Conservation (phyloP, 2,113 vertebrate genomes). For the Nestor notabilis region DNA sequence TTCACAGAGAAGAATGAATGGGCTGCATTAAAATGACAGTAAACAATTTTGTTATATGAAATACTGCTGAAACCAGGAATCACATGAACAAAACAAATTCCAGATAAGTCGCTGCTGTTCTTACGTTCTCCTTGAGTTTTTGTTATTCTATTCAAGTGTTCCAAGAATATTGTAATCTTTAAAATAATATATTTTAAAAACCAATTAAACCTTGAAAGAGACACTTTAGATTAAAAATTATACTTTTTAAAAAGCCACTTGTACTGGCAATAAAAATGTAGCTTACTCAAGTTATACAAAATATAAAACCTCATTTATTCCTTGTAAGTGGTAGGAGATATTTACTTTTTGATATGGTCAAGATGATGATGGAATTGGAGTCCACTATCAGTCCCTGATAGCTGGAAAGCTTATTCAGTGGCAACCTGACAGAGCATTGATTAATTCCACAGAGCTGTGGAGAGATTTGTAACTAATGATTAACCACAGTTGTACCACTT, state of each 20-base stretch:
- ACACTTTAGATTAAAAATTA: not conserved
- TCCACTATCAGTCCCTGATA: not conserved
- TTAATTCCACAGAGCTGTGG: not conserved
- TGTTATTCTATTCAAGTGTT: not conserved
- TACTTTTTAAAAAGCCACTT: not conserved
- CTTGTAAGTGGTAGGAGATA: not conserved
- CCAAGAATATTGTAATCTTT: not conserved
- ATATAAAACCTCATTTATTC: not conserved
- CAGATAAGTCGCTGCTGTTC: not conserved
- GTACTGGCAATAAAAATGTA: not conserved
- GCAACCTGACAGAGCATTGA: not conserved
- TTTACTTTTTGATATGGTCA: slow-evolving; percentile 9
- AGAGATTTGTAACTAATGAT: not conserved
- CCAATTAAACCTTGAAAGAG: not conserved
- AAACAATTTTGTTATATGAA: not conserved
- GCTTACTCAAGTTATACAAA: not conserved
- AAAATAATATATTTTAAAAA: not conserved
- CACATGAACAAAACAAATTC: not conserved
- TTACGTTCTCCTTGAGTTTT: not conserved
- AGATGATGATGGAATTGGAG: not conserved
- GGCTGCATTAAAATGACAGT: not conserved
- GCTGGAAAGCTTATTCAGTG: not conserved
- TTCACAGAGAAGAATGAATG: not conserved
- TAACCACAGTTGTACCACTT: accelerated
- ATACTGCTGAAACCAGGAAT: not conserved